These are phyloP conservation scores for Pristionchus entomophagus DNA, from an alignment of 2,888 invertebrate species.

Conservation along the genomic window DNA sequence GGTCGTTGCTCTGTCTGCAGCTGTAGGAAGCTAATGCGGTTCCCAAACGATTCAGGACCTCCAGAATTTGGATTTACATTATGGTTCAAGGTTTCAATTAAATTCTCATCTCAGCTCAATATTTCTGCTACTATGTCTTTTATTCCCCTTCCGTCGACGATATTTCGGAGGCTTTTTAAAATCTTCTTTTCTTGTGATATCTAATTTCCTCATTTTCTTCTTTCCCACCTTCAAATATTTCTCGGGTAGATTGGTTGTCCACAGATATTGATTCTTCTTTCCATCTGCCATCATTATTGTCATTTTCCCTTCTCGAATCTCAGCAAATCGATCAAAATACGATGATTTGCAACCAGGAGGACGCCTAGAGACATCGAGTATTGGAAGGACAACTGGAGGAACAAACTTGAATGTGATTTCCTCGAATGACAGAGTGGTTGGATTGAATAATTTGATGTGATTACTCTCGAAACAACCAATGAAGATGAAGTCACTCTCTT, in stretches of 20 bases:
- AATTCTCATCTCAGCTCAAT: too few species aligned
- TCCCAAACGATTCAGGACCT: too few species aligned
- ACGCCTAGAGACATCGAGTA: not conserved
- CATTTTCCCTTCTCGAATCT: not conserved
- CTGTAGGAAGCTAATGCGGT: too few species aligned
- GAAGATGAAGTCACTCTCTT: not conserved
- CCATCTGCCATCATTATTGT: slow-evolving; percentile 10
- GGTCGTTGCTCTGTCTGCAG: too few species aligned
- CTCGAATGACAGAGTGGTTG: not conserved
- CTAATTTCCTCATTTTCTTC: too few species aligned
- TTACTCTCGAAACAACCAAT: not conserved
- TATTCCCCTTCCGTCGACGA: too few species aligned
- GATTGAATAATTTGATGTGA: not conserved
- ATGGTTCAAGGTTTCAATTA: too few species aligned
- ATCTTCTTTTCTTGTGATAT: too few species aligned
- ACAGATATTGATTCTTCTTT: not conserved
- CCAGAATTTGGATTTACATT: too few species aligned
- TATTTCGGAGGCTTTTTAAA: too few species aligned
- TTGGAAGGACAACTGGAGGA: not conserved
- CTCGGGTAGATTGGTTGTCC: not conserved
- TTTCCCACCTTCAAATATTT: not conserved
- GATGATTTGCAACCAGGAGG: not conserved
- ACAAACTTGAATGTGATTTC: not conserved
- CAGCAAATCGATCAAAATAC: not conserved
- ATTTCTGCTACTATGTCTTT: too few species aligned